Percentiles rank a stretch among this genome's conserved stretches.
phyloP scores from a whole-genome alignment of 2,113 vertebrate species.

The Typhlomys cinereus region DNA sequence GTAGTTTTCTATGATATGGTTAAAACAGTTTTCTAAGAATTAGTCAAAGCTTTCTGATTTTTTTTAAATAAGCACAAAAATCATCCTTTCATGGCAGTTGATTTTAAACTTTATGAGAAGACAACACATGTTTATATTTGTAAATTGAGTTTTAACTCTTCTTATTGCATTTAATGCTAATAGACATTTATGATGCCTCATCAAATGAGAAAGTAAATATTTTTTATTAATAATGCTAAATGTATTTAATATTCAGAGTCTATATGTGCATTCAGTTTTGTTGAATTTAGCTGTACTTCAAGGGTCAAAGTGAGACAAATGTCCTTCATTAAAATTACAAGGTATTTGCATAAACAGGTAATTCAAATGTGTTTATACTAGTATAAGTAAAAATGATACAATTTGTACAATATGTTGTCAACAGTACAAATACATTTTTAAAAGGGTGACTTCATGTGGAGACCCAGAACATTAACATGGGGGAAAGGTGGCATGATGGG shows the following conservation, averaged over 20 bases:
- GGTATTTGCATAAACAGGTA: not conserved
- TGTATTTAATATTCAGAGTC: not conserved
- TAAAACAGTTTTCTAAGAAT: too few species aligned
- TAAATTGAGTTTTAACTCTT: not conserved
- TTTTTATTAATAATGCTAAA: not conserved
- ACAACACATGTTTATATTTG: fast-evolving
- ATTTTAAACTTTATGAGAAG: not conserved
- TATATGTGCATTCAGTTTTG: not conserved
- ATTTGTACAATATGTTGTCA: not conserved
- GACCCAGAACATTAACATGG: too few species aligned
- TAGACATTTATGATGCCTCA: not conserved
- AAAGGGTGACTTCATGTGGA: not conserved
- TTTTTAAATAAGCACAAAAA: too few species aligned
- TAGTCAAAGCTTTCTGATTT: too few species aligned
- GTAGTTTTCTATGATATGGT: not conserved
- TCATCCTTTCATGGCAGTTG: not conserved
- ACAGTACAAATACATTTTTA: too few species aligned
- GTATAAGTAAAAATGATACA: not conserved
- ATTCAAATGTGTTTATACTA: not conserved
- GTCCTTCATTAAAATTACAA: not conserved
- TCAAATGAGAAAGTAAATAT: not conserved
- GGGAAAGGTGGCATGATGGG: too few species aligned
- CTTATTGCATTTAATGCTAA: not conserved
- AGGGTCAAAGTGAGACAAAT: not conserved
- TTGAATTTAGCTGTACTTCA: not conserved